Conservation (phyloP, 2,113 vertebrate species). For the Tragelaphus scriptus region DNA sequence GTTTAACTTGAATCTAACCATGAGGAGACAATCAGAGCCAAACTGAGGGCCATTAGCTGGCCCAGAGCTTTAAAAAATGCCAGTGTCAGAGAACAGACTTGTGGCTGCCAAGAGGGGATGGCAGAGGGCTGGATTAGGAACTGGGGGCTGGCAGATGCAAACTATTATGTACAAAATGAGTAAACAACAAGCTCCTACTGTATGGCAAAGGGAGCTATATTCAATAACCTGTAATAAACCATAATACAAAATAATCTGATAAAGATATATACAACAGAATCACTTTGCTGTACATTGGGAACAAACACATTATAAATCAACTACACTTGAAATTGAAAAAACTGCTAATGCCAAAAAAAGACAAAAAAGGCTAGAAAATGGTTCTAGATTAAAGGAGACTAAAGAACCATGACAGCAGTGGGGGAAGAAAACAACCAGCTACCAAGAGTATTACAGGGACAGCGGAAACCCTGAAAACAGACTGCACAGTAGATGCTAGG, state of each 20-base stretch:
- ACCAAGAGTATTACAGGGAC: background rate
- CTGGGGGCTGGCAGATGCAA: background rate
- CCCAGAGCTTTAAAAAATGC: background rate
- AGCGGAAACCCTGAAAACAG: background rate
- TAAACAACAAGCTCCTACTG: background rate
- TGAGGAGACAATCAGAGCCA: background rate
- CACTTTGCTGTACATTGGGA: background rate
- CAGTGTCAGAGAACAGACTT: background rate
- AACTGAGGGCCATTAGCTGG: background rate
- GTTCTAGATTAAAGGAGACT: background rate
- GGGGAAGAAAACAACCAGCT: background rate
- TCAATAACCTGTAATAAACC: background rate
- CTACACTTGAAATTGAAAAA: background rate
- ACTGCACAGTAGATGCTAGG: background rate
- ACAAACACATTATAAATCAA: background rate
- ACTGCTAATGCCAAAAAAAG: background rate
- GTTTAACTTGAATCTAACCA: background rate
- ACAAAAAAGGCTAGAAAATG: background rate
- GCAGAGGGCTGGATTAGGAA: background rate
- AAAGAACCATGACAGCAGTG: background rate
- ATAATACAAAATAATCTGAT: background rate
- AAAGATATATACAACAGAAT: background rate
- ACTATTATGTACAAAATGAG: background rate
- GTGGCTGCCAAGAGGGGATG: background rate
- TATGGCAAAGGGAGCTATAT: background rate